These are phyloP conservation scores for Bombylius discolor DNA, from an alignment of 2,888 invertebrate genomes.

Conservation along the genomic window DNA sequence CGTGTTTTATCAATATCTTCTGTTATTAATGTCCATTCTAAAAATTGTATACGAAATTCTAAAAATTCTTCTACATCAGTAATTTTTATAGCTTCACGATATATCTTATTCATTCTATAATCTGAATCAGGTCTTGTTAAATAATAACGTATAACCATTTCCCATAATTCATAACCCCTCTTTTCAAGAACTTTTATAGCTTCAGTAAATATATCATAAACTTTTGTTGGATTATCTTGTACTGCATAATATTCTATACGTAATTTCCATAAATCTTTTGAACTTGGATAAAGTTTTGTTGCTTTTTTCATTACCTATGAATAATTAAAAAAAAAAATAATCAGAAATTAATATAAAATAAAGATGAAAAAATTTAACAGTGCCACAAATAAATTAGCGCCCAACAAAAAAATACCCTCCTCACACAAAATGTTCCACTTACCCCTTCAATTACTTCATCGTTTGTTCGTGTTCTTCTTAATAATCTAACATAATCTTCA, in stretches of 20 bases:
- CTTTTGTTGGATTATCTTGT: constrained; percentile 32
- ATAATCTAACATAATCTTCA: constrained; percentile 33
- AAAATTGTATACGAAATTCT: constrained; percentile 23
- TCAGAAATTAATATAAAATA: constrained; percentile 11
- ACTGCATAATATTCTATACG: constrained; percentile 38
- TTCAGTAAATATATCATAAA: constrained; percentile 33
- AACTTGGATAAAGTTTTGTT: constrained; percentile 35
- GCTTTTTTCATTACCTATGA: constrained; percentile 31
- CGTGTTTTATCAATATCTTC: constrained; percentile 45
- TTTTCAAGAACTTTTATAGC: constrained; percentile 21
- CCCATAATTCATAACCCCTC: constrained; percentile 24
- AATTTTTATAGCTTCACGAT: constrained; percentile 22
- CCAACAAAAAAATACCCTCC: too few species aligned
- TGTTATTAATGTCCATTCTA: constrained; percentile 21
- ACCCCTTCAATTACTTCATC: constrained; percentile 10
- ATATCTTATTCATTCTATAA: constrained; percentile 22
- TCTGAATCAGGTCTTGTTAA: constrained; percentile 20
- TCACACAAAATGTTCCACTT: background rate
- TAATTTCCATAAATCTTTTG: constrained; percentile 41
- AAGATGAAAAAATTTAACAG: too few species aligned
- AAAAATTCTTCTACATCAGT: constrained; percentile 20
- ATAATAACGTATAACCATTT: constrained; percentile 23
- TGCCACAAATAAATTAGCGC: too few species aligned
- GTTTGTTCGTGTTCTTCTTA: constrained; percentile 16
- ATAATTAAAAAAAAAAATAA: constrained; percentile 18